phyloP scores from a whole-genome alignment of 2,797 vertebrate species.

The Heliangelus exortis region DNA sequence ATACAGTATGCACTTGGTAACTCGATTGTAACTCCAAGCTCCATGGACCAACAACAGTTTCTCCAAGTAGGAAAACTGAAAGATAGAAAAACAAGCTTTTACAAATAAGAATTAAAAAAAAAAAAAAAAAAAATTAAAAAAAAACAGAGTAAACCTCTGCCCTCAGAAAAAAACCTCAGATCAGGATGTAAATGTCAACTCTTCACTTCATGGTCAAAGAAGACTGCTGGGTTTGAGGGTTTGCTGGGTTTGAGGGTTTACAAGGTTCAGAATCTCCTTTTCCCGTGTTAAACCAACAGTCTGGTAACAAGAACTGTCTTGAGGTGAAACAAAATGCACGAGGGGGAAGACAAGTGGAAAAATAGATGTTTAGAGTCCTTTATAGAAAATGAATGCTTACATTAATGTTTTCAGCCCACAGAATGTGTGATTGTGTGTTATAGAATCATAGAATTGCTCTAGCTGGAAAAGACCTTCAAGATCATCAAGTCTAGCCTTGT shows the following conservation, averaged over 20 bases:
- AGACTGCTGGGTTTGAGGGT: background rate
- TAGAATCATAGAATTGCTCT: too few relatives aligned
- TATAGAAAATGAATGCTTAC: background rate
- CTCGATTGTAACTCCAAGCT: conserved; percentile 98
- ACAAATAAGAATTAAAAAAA: background rate
- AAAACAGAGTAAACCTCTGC: background rate
- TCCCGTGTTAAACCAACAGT: background rate
- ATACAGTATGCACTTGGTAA: conserved; percentile 98
- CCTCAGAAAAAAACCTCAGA: background rate
- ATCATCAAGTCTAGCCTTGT: too few relatives aligned
- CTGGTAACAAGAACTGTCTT: background rate
- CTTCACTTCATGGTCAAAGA: background rate
- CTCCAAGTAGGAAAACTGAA: conserved; percentile 93
- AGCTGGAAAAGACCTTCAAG: too few relatives aligned
- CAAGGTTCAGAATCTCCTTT: background rate
- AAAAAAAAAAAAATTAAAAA: background rate
- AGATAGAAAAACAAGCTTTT: background rate
- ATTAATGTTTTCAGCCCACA: background rate
- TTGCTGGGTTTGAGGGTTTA: background rate
- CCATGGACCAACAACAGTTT: conserved; percentile 96
- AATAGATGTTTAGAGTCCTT: background rate
- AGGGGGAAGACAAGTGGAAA: background rate
- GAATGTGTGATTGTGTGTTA: background rate
- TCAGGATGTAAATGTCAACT: background rate
- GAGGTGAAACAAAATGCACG: background rate